These are phyloP conservation scores for Meliscaeva auricollis DNA, from an alignment of 2,888 invertebrate genomes.

Conservation along the genomic window DNA sequence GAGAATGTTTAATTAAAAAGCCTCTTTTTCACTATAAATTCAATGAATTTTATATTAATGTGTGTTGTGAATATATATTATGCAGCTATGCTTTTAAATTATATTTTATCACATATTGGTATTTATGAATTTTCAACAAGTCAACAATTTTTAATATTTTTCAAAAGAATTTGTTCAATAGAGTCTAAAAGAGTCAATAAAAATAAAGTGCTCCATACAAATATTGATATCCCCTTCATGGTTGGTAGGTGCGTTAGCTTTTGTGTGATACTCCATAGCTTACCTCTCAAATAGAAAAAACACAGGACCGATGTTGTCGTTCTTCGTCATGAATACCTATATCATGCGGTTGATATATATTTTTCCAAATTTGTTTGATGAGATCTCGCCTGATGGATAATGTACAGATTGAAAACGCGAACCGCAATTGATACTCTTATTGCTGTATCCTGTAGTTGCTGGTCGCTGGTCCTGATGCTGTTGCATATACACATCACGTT, in stretches of 20 bases:
- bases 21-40: too few relatives aligned
- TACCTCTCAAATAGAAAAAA: not conserved
- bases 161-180: not conserved
- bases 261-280: not conserved
- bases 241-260: not conserved
- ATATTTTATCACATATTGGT: too few relatives aligned
- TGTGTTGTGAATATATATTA: too few relatives aligned
- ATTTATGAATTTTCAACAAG: too few relatives aligned
- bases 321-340: conserved; percentile 15
- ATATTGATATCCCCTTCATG: not conserved
- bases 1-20: too few relatives aligned
- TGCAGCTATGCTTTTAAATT: too few relatives aligned
- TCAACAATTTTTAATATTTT: not conserved
- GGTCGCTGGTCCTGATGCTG: not conserved
- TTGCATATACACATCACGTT: conserved; percentile 8
- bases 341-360: conserved; percentile 5
- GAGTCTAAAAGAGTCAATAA: not conserved
- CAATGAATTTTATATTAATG: too few relatives aligned
- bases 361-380: conserved; percentile 47
- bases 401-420: conserved; percentile 39
- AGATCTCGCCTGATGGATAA: conserved; percentile 41
- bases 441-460: not conserved
- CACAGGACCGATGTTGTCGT: conserved; percentile 13
- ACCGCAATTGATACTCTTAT: conserved; percentile 32
- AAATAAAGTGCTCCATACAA: not conserved